These are phyloP conservation scores for Geococcyx californianus DNA, from an alignment of 2,113 vertebrate species.

Conservation along the genomic window DNA sequence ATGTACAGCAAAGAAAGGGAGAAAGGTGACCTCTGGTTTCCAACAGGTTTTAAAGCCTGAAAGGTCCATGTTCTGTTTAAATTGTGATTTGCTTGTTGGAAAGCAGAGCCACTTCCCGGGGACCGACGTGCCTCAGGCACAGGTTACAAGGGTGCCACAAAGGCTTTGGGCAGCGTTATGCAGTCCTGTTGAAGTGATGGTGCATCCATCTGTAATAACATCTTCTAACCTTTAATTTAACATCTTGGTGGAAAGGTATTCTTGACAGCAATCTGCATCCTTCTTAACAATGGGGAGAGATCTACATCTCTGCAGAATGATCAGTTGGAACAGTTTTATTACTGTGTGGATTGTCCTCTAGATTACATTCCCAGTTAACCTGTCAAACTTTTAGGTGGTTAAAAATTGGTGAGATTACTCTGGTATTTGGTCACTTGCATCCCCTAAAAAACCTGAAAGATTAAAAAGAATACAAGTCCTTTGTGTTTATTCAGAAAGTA, in stretches of 20 bases:
- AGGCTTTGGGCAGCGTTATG: background rate
- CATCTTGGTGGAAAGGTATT: background rate
- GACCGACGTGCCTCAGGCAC: background rate
- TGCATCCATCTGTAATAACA: background rate
- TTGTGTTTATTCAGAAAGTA: background rate
- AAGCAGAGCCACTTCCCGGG: background rate
- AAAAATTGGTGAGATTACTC: background rate
- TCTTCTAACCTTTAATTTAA: background rate
- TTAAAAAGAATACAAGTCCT: background rate
- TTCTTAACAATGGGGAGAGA: background rate
- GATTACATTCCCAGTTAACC: background rate
- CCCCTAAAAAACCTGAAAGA: background rate
- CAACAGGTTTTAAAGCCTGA: background rate
- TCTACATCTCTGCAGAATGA: background rate
- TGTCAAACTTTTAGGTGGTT: background rate
- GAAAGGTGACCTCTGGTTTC: background rate
- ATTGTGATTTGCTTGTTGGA: background rate
- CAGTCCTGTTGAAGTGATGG: background rate
- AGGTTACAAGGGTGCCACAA: background rate
- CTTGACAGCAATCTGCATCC: background rate
- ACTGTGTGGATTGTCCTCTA: fast-evolving
- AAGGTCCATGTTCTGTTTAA: background rate
- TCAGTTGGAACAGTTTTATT: background rate
- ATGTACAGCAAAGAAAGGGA: fast-evolving
- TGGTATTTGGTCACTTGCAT: background rate